Percentiles rank a stretch among this genome's conserved stretches.
phyloP scores from a whole-genome alignment of 35 echinoderm and acorn worm genomes.

The Stichopus chloronotus region DNA sequence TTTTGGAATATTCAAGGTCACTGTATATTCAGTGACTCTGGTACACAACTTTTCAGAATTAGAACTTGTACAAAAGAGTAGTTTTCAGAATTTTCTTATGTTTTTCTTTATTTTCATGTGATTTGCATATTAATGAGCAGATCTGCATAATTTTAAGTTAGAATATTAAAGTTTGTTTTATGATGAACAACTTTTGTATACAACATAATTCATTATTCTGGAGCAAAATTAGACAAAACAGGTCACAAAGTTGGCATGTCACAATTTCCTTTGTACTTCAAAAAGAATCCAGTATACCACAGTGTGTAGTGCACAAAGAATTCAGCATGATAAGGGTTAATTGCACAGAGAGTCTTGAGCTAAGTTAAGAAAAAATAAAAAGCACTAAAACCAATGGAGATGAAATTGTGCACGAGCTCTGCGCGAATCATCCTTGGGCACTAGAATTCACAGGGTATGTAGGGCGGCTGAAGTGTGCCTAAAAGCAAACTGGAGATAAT shows the following conservation, averaged over 20 bases:
- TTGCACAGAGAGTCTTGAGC: too few species aligned
- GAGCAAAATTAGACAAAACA: conserved; percentile 18
- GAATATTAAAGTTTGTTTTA: background rate
- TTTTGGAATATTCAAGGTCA: conserved; percentile 10
- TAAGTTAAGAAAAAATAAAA: too few species aligned
- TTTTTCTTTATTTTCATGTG: background rate
- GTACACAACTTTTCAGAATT: background rate
- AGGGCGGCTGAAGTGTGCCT: too few species aligned
- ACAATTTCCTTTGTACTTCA: background rate
- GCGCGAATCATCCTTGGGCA: too few species aligned
- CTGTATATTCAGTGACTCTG: conserved; percentile 1
- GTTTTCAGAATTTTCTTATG: background rate
- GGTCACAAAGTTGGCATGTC: too few species aligned
- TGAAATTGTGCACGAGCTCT: too few species aligned
- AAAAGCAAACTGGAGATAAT: too few species aligned
- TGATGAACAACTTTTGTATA: background rate
- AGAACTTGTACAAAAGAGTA: conserved; percentile 7
- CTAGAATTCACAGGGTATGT: too few species aligned
- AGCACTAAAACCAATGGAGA: too few species aligned
- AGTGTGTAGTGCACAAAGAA: background rate
- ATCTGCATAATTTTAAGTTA: background rate
- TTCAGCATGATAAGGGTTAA: too few species aligned
- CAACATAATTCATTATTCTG: conserved; percentile 29
- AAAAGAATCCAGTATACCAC: conserved; percentile 18
- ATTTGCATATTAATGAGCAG: background rate